A percentile compares a stretch with the other conserved stretches of the same genome.
These are phyloP conservation scores for Morpho helenor DNA, from an alignment of 2,888 invertebrate genomes.

Conservation along the genomic window DNA sequence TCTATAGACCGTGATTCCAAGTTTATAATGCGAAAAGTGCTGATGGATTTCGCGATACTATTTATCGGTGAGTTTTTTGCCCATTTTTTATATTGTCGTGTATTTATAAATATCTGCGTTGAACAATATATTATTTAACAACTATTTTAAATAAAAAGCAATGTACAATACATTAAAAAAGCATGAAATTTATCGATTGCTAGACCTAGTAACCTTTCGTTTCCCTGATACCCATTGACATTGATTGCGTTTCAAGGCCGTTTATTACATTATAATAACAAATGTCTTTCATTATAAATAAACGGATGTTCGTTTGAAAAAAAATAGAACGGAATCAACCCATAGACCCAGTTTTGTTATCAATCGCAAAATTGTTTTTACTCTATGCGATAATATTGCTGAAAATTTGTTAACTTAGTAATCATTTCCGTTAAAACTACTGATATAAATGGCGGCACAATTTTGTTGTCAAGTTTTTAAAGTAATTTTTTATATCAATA, in stretches of 20 bases:
- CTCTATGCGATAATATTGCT: slow-evolving; percentile 7
- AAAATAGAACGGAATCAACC: slow-evolving; percentile 12
- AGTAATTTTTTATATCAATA: no score
- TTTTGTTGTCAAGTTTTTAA: no score
- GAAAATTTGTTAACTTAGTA: slow-evolving; percentile 3
- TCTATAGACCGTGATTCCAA: slow-evolving; percentile 78
- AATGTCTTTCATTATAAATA: neutral
- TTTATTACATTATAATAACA: slow-evolving; percentile 6
- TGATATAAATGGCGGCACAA: no score
- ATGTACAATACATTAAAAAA: no score
- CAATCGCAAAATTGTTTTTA: slow-evolving; percentile 10
- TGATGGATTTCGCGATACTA: slow-evolving; percentile 83
- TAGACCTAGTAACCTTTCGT: no score
- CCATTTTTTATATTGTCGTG: slow-evolving; percentile 1
- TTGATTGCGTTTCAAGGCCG: slow-evolving; percentile 19
- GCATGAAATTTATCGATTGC: no score
- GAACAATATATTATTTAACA: no score
- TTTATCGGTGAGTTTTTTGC: slow-evolving; percentile 81
- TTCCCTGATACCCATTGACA: no score
- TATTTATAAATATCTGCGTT: neutral
- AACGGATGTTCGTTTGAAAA: slow-evolving; percentile 4
- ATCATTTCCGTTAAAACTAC: neutral
- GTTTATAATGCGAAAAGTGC: slow-evolving; percentile 81
- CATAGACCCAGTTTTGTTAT: slow-evolving; percentile 12
- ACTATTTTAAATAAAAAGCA: no score